Evolutionary conservation across 2,797 vertebrate species (phyloP).

Genomic region (Crotalus adamanteus): DNA sequence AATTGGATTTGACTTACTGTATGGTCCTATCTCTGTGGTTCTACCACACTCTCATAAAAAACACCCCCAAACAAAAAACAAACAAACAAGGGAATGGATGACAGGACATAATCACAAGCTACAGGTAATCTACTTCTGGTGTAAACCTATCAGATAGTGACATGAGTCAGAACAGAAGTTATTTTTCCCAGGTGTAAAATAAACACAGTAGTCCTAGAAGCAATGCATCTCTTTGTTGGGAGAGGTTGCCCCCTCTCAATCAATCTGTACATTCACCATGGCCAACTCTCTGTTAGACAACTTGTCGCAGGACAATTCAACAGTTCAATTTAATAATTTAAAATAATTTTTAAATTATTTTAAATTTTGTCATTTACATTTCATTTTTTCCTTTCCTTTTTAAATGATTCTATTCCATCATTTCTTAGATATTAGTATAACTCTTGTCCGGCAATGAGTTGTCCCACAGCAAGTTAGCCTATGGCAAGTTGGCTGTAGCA

Average conservation of each 20-base stretch:
- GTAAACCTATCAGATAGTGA: background rate
- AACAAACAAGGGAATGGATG: background rate
- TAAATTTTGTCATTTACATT: background rate
- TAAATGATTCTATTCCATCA: no score
- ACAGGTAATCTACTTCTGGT: background rate
- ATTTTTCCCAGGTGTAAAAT: background rate
- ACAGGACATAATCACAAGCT: background rate
- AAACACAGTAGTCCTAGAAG: background rate
- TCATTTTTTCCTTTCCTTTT: background rate
- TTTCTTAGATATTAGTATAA: background rate
- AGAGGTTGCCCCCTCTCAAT: background rate
- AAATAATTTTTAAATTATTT: background rate
- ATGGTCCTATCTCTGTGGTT: background rate
- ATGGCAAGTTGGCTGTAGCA: background rate
- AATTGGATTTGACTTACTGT: background rate
- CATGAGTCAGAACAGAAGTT: background rate
- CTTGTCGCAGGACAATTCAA: no score
- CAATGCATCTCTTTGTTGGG: background rate
- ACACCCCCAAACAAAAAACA: background rate
- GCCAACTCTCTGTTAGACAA: no score
- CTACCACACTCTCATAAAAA: no score
- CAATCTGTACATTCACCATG: background rate
- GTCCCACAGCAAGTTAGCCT: background rate
- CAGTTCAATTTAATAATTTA: background rate
- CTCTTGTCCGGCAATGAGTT: background rate